Evolutionary conservation across 2,888 invertebrate species (phyloP), one percentile per base, ranked within the genome.

Genomic region (Watsonalla binaria): DNA sequence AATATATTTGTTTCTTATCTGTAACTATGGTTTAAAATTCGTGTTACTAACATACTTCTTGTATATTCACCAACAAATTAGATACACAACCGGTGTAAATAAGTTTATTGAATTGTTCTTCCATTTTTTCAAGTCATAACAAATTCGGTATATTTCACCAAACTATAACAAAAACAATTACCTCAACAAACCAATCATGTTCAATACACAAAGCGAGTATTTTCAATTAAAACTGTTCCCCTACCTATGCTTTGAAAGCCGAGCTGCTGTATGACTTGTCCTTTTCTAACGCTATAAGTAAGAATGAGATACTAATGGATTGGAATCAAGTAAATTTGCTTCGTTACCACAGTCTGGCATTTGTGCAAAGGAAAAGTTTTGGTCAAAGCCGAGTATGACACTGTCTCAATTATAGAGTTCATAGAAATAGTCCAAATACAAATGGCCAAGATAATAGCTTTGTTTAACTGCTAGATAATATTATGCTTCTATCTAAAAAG

Each of bases 291-390:
- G 14, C 45, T 47, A 37, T 51, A 45, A 15, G 6, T 42, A 11
- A 5, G 37, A 14, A 46, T 39, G 46, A 33, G 66, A 70, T 5
- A 8, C 51, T 6, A 51, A 24, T 48, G 61, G 46, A 49, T 54
- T 47, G 50, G 63, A 66, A 62, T 64, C 56, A 60, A 65, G 66
- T 66, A 62, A 68, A 70, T 70, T 66, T 65, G 58, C 62, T 55
- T 57, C 39, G 56, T 37, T 54, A 58, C 55, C 53, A 56, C 51
- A 61, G 54, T 60, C 57, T 58, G 58, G 59, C 54, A 51, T 46
- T 59, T 55, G 59, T 56, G 58, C 63, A 68, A 67, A 67, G 73
- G 70, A 70, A 76, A 75, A 70, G 70, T 72, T 73, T 70, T 63
- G 62, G 63, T 60, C 60, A 62, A 63, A 65, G 66, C 64, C 58